Evolutionary conservation across 2,113 vertebrate genomes (phyloP), one percentile per base, ranked within the genome.

Genomic region (Grallaria varia): DNA sequence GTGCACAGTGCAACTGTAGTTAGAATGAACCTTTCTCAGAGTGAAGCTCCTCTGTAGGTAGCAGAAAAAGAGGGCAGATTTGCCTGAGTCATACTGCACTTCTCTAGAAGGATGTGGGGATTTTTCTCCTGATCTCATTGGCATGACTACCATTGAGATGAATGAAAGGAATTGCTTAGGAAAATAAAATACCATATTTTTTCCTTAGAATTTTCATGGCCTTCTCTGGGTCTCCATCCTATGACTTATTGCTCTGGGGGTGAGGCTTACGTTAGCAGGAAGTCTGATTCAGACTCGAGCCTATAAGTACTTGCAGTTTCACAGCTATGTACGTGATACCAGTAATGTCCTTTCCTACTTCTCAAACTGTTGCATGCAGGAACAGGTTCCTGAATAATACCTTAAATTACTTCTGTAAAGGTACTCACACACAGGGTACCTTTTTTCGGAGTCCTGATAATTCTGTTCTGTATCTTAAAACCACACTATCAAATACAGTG

Each of bases 371-470:
- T 68, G 50, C 52, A 72, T 31, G 4, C 31, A 66, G 28, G 39
- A 59, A 64, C 19, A 72, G 35, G 75, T 85, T 75, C 37, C 67
- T 68, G 49, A 78, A n/a, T 10, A 56, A 45, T 44, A 74, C 13
- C 15, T 76, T 80, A 66, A 58, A 92, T 66, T 80, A 25, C 7
- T 37, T 69, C 40, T 74, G 33, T 35, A 72, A 78, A 77, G 18
- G 18, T 35, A 17, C 4, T 6, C 4, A 39, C 9, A 35, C 8
- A 58, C 2, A 50, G 13, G 2, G 1, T 50, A 56, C 3, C 5
- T 64, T 89, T 72, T 55, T 44, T 66, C 16, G 59, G 55, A 82
- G 23, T 73, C 47, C 45, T 67, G n/a, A 28, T 84, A 50, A 35
- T 90, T 89, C 30, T 82, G 9, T 62, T 87, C 50, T 62, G 27